Evolutionary conservation across 2,797 vertebrate species (phyloP), one percentile per base, ranked within the genome.

Genomic region (Arrhamphus sclerolepis): DNA sequence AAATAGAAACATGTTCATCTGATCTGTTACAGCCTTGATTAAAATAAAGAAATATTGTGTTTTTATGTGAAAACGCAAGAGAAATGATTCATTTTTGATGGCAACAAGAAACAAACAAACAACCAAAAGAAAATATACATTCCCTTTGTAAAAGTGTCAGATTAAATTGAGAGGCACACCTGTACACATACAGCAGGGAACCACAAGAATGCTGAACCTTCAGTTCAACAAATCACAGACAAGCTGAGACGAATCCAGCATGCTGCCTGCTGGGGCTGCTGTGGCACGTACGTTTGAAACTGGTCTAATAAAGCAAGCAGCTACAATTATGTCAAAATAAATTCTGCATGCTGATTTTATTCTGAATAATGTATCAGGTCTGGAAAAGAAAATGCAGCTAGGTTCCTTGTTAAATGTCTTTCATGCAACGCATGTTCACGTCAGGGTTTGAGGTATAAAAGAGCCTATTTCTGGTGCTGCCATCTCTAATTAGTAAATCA

Each of bases 201-300:
- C 52, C 39, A 48, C 24, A 66, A 49, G 22, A 78, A 82, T 31
- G 65, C 26, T n/a, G 6, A 66, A 39, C 46, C 14, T 54, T 20
- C 53, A 52, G 64, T 50, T 75, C 53, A 38, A 17, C 8, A n/a
- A 6, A 46, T 77, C 18, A 54, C 56, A 75, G 53, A 74, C 81
- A 50, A 78, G 76, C 51, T 28, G 62, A 77, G 65, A 71, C 74
- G 58, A 52, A 70, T 61, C 55, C 53, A 47, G 70, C 49, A 51
- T 42, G 43, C 19, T 16, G 70, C 42, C 31, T 7, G 6, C 40
- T 24, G 42, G 46, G 68, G 44, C 68, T 39, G 70, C 74, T 3
- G 42, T 11, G 39, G 20, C 58, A 57, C 34, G 34, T 4, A 14
- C 2, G 2, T 69, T 47, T 52, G 5, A 73, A 66, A 48, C 7